Evolutionary conservation across 2,797 vertebrate genomes (phyloP).

Genomic region (Meda fulgida): DNA sequence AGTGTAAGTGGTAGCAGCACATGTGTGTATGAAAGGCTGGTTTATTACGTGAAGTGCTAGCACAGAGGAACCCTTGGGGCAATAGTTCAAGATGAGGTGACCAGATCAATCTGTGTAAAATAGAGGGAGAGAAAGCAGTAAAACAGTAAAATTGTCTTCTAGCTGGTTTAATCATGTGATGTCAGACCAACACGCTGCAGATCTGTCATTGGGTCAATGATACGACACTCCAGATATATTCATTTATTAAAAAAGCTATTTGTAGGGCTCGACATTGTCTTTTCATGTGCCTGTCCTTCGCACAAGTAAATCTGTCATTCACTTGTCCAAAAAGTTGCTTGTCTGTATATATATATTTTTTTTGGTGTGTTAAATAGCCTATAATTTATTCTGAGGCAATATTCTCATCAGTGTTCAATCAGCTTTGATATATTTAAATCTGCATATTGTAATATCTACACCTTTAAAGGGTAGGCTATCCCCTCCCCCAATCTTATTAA

Average conservation of each 20-base stretch:
- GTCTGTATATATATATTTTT: no score
- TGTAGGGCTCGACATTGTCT: no score
- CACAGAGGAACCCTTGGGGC: conserved; percentile 74
- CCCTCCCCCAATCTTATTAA: no score
- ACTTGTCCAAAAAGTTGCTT: no score
- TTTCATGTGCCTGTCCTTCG: no score
- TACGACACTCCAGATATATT: background rate
- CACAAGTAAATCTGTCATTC: no score
- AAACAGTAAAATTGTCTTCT: conserved; percentile 43
- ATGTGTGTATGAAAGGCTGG: conserved; percentile 32
- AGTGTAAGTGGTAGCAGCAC: conserved; percentile 9
- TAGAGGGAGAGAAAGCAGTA: conserved; percentile 64
- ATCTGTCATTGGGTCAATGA: background rate
- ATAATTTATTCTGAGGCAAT: no score
- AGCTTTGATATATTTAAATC: no score
- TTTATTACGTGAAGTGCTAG: conserved; percentile 67
- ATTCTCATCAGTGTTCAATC: no score
- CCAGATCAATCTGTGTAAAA: conserved; percentile 73
- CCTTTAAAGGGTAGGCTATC: no score
- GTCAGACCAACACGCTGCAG: background rate
- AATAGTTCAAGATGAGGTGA: conserved; percentile 72
- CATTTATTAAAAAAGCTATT: background rate
- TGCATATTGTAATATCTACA: no score
- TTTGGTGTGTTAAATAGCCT: no score
- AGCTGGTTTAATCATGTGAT: conserved; percentile 8